These are phyloP conservation scores for Limosa lapponica DNA, from an alignment of 2,797 vertebrate genomes.

Conservation along the genomic window DNA sequence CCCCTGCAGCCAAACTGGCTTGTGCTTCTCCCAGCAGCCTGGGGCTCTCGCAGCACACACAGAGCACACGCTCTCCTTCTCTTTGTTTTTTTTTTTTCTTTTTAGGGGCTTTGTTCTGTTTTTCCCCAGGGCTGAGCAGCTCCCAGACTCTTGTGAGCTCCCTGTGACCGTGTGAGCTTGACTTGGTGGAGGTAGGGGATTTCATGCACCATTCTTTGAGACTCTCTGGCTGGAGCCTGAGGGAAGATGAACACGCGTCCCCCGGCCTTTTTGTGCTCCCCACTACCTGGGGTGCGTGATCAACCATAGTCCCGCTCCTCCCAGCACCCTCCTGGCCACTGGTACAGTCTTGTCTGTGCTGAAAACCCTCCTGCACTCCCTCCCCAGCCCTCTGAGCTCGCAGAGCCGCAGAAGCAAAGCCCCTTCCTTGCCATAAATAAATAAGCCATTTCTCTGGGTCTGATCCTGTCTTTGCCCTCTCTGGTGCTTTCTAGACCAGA, in stretches of 20 bases:
- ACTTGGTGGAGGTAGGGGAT: accelerated
- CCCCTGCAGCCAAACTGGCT: neutral
- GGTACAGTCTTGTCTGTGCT: neutral
- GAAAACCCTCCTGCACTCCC: neutral
- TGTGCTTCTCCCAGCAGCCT: too few species aligned
- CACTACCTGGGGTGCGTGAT: accelerated
- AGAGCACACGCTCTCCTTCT: accelerated
- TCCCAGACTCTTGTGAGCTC: neutral
- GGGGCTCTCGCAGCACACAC: too few species aligned
- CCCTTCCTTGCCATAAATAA: neutral
- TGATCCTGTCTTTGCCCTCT: neutral
- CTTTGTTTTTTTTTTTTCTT: neutral
- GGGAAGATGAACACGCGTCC: neutral
- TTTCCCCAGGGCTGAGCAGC: neutral
- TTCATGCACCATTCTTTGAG: neutral
- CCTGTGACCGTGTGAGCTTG: neutral
- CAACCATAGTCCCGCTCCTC: accelerated
- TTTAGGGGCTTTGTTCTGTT: neutral
- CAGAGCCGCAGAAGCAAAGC: neutral
- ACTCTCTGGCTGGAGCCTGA: neutral
- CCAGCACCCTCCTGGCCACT: neutral
- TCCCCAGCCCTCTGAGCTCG: neutral
- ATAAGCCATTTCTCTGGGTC: accelerated
- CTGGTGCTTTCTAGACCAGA: accelerated
- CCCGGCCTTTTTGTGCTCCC: neutral